These are phyloP conservation scores for Hoplodrina ambigua DNA, from an alignment of 2,888 invertebrate genomes.

Conservation along the genomic window DNA sequence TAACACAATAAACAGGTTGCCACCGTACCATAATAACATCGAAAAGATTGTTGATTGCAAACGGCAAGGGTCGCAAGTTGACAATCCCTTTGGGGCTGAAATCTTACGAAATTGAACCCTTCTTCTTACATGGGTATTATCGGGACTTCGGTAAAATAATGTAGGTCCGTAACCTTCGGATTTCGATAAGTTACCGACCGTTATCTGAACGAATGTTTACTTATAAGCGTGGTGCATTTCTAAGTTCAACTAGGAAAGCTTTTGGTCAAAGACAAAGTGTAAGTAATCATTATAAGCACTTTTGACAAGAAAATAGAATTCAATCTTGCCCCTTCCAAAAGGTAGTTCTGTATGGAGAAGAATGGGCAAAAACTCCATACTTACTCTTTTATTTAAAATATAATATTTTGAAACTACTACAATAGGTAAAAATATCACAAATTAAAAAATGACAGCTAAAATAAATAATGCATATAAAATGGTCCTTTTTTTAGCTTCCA, in stretches of 20 bases:
- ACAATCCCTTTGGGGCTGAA: conserved; percentile 37
- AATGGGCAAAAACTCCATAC: no score
- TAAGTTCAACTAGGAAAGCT: neutral
- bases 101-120: conserved; percentile 31
- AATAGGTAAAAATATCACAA: no score
- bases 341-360: no score
- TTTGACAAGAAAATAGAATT: no score
- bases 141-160: conserved; percentile 1
- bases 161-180: neutral
- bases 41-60: conserved; percentile 52
- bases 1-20: conserved; percentile 27
- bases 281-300: no score
- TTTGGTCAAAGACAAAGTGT: neutral
- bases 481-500: no score
- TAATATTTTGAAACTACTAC: no score
- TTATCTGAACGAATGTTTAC: neutral
- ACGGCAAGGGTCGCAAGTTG: conserved; percentile 24
- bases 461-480: no score
- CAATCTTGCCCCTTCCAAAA: no score
- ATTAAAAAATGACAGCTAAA: no score
- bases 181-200: neutral
- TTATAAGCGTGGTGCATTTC: neutral
- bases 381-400: no score
- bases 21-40: conserved; percentile 38
- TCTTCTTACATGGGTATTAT: conserved; percentile 29